phyloP scores from a whole-genome alignment of 2,113 vertebrate species.

The Saccopteryx bilineata region DNA sequence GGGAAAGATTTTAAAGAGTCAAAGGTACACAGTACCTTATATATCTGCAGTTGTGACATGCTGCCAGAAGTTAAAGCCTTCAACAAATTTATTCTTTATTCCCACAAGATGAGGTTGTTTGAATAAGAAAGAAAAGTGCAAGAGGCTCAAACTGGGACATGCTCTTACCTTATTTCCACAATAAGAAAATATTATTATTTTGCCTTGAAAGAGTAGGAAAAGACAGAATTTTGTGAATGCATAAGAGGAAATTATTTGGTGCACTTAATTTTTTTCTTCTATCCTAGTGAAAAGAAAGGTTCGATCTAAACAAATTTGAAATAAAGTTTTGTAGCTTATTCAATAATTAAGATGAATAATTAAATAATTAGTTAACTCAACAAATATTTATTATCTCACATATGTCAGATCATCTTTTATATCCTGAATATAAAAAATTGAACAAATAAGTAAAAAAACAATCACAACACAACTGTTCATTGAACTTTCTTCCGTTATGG shows the following conservation, averaged over 20 bases:
- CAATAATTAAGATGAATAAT: neutral
- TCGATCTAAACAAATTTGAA: neutral
- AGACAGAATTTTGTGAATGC: neutral
- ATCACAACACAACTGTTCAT: neutral
- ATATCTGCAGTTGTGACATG: neutral
- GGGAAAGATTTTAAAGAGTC: neutral
- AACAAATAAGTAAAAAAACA: neutral
- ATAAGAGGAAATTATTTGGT: neutral
- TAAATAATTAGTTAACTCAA: neutral
- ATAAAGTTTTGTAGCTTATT: neutral
- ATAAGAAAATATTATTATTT: neutral
- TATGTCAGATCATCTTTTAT: neutral
- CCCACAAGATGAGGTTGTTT: slow-evolving; percentile 65
- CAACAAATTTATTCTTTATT: slow-evolving; percentile 9
- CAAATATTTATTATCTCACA: neutral
- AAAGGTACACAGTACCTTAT: neutral
- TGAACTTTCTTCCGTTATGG: neutral
- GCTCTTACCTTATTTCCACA: neutral
- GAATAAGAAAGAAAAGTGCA: slow-evolving; percentile 11
- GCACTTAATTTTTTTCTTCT: neutral
- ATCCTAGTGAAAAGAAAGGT: neutral
- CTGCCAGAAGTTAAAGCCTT: neutral
- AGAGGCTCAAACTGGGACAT: neutral
- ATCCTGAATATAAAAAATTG: neutral
- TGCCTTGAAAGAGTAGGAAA: neutral